These are phyloP conservation scores for Macquaria australasica DNA, from an alignment of 2,113 vertebrate species.

Conservation along the genomic window DNA sequence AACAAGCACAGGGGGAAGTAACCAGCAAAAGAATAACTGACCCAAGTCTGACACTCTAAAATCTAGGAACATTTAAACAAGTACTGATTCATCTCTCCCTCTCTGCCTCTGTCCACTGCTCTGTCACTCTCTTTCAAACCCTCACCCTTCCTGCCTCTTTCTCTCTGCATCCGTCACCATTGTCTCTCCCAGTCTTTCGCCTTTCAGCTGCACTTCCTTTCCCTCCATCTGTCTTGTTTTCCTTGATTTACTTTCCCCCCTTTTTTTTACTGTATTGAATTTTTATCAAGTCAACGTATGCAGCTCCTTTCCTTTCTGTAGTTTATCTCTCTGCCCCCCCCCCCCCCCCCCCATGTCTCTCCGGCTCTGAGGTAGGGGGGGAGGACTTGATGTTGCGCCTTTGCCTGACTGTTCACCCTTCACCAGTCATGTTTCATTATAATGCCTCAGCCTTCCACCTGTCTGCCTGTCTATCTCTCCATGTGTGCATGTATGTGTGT, in stretches of 20 bases:
- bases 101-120: not conserved
- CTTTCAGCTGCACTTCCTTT: slow-evolving; percentile 17
- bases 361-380: slow-evolving; percentile 25
- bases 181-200: not conserved
- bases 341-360: slow-evolving; percentile 46
- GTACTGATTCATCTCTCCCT: too few relatives aligned
- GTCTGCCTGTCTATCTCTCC: slow-evolving; percentile 33
- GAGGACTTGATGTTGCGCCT: slow-evolving; percentile 49
- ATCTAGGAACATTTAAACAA: too few relatives aligned
- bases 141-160: not conserved
- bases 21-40: too few relatives aligned
- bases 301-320: slow-evolving; percentile 21
- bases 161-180: not conserved
- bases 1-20: not conserved
- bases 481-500: not conserved
- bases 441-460: slow-evolving; percentile 50
- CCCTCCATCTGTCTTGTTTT: not conserved
- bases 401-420: slow-evolving; percentile 59
- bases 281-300: slow-evolving; percentile 33
- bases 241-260: not conserved
- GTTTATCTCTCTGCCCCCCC: not conserved
- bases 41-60: not conserved
- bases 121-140: not conserved
- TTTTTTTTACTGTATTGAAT: slow-evolving; percentile 22
- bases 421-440: slow-evolving; percentile 77